These are phyloP conservation scores for Tipula confusa DNA, from an alignment of 2,888 invertebrate species.

Conservation along the genomic window DNA sequence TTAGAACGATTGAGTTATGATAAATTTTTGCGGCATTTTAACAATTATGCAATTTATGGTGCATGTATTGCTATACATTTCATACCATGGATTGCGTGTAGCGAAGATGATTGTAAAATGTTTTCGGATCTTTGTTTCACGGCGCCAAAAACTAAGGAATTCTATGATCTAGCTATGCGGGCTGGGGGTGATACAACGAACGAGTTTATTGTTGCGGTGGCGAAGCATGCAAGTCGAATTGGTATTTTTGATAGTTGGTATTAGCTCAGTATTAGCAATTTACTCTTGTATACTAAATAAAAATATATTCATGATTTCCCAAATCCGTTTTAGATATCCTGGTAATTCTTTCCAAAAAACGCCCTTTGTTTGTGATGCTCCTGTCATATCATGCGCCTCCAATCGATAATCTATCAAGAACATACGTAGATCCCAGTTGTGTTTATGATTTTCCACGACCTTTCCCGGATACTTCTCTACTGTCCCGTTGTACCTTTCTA, in stretches of 20 bases:
- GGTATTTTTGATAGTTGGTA: constrained; percentile 39
- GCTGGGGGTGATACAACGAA: constrained; percentile 45
- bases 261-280: too few species aligned
- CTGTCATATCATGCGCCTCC: too few species aligned
- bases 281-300: too few species aligned
- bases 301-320: too few species aligned
- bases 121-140: constrained; percentile 43
- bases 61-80: constrained; percentile 45
- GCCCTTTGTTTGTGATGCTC: too few species aligned
- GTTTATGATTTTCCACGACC: too few species aligned
- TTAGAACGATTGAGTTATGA: constrained; percentile 37
- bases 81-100: constrained; percentile 44
- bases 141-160: constrained; percentile 43
- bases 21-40: constrained; percentile 43
- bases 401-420: too few species aligned
- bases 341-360: too few species aligned
- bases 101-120: constrained; percentile 40
- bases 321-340: too few species aligned
- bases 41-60: constrained; percentile 46
- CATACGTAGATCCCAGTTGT: too few species aligned
- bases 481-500: too few species aligned
- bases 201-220: constrained; percentile 39
- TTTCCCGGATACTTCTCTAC: too few species aligned
- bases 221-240: constrained; percentile 44
- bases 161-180: constrained; percentile 41